Evolutionary conservation across 2,888 invertebrate genomes (phyloP).

Genomic region (Subacronicta megacephala): DNA sequence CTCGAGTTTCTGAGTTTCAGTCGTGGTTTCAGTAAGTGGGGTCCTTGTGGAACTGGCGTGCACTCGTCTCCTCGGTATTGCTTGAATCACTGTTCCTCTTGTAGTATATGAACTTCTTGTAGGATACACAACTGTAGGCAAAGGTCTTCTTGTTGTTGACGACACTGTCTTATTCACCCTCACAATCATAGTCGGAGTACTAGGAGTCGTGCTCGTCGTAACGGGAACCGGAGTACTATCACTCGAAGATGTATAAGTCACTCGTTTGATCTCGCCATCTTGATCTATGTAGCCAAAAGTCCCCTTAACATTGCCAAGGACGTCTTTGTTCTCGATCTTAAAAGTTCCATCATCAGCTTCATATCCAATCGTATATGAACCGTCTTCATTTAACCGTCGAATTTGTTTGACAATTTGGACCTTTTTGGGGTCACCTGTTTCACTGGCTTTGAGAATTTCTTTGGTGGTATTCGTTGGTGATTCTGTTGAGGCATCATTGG

Average conservation of each 20-base stretch:
- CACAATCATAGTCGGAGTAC: conserved; percentile 83
- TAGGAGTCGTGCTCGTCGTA: conserved; percentile 73
- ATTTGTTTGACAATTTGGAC: conserved; percentile 95
- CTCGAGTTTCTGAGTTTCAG: conserved; percentile 52
- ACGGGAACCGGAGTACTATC: conserved; percentile 83
- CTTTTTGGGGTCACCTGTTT: conserved; percentile 92
- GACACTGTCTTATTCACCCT: conserved; percentile 84
- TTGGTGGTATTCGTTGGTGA: conserved; percentile 77
- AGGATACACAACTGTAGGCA: conserved; percentile 86
- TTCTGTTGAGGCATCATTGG: conserved; percentile 68
- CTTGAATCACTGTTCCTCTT: conserved; percentile 91
- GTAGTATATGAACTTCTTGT: conserved; percentile 88
- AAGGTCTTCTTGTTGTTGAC: conserved; percentile 89
- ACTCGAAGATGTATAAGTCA: conserved; percentile 91
- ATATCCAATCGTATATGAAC: conserved; percentile 95
- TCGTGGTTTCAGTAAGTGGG: conserved; percentile 73
- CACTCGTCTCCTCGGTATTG: conserved; percentile 90
- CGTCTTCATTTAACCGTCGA: conserved; percentile 94
- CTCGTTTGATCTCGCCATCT: conserved; percentile 93
- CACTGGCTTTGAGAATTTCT: conserved; percentile 90
- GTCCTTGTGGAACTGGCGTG: conserved; percentile 74
- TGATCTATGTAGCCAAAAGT: conserved; percentile 95
- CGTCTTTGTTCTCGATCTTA: conserved; percentile 95
- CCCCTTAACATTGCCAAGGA: conserved; percentile 94
- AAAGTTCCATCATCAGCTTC: conserved; percentile 96